Conservation (phyloP, 2,797 vertebrate genomes). For the Ciconia nigra region DNA sequence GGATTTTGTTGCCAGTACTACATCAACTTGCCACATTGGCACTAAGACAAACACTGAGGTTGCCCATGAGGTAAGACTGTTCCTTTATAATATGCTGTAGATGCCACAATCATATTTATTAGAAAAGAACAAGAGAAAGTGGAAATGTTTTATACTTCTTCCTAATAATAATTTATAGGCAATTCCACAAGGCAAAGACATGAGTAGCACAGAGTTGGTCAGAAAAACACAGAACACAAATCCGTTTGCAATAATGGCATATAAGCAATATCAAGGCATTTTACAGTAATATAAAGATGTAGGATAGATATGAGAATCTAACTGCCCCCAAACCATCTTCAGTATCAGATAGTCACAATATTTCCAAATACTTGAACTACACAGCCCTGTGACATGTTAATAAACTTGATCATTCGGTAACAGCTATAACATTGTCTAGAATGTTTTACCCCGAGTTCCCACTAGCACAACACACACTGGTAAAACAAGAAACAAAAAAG, state of each 20-base stretch:
- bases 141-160: background rate
- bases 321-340: background rate
- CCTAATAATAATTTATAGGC: background rate
- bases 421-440: background rate
- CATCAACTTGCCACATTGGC: background rate
- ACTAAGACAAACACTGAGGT: background rate
- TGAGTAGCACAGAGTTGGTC: background rate
- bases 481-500: conserved; percentile 37
- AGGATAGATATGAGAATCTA: background rate
- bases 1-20: background rate
- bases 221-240: background rate
- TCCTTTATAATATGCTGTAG: background rate
- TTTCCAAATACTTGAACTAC: background rate
- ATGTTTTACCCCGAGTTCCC: background rate
- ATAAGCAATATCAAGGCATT: background rate
- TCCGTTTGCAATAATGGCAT: background rate
- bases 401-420: background rate
- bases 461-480: background rate
- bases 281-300: background rate
- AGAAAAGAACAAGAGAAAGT: background rate
- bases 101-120: background rate
- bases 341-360: background rate
- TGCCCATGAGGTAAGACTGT: background rate
- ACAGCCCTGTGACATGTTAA: background rate
- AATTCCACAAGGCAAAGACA: background rate